A percentile compares a stretch with the other conserved stretches of the same genome.
Conservation (phyloP, 2,888 invertebrate species). For the Arge pagana region DNA sequence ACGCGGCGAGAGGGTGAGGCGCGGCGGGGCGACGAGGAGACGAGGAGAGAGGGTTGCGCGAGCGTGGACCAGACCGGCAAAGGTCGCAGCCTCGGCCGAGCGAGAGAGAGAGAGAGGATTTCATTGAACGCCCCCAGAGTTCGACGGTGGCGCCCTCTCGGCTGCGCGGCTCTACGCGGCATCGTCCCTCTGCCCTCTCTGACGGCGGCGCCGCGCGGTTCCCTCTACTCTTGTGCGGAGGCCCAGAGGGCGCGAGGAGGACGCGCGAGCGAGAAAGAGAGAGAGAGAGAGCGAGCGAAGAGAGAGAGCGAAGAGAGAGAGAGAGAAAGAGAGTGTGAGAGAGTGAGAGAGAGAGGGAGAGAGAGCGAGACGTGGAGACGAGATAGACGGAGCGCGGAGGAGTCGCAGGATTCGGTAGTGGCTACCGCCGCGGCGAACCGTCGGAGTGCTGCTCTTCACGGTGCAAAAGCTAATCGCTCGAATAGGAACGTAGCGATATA, state of each 20-base stretch:
- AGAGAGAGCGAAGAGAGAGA: slow-evolving; percentile 7
- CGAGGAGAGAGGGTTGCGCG: too few relatives aligned
- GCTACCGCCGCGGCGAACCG: too few relatives aligned
- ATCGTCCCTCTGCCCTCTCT: slow-evolving; percentile 6
- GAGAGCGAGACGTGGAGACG: slow-evolving; percentile 33
- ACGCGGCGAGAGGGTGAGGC: background rate
- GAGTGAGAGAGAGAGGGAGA: slow-evolving; percentile 20
- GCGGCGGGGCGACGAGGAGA: background rate
- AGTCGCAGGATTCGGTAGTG: too few relatives aligned
- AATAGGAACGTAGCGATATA: slow-evolving; percentile 6
- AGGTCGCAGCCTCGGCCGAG: slow-evolving; percentile 8
- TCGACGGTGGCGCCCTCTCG: slow-evolving; percentile 51
- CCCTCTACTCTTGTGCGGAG: slow-evolving; percentile 11
- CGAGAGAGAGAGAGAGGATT: slow-evolving; percentile 36
- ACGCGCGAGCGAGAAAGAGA: slow-evolving; percentile 29
- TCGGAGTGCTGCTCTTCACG: slow-evolving; percentile 13
- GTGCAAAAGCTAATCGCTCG: slow-evolving; percentile 17
- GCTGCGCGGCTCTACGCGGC: slow-evolving; percentile 40
- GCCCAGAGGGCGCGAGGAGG: slow-evolving; percentile 25
- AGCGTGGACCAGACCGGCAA: too few relatives aligned
- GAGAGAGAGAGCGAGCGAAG: slow-evolving; percentile 12
- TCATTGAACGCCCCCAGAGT: slow-evolving; percentile 51
- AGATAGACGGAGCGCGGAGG: too few relatives aligned
- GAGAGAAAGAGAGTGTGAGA: slow-evolving; percentile 22
- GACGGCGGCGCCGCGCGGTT: background rate